These are phyloP conservation scores for Symphodus melops DNA, from an alignment of 2,113 vertebrate genomes.

Conservation along the genomic window DNA sequence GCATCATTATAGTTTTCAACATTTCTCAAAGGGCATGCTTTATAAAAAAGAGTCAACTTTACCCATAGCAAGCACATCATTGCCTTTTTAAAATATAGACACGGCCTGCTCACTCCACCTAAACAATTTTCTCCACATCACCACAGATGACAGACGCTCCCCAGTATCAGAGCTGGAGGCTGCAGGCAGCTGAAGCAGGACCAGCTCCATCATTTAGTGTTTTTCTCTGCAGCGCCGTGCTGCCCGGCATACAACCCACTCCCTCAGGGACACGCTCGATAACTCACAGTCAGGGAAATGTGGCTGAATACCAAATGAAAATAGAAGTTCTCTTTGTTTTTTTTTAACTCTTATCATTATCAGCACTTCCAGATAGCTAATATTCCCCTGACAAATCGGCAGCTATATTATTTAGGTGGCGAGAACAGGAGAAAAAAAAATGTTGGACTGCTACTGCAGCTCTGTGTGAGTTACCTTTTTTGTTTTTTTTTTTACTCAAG, in stretches of 20 bases:
- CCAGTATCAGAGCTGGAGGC: conserved; percentile 57
- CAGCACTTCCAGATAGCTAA: conserved; percentile 58
- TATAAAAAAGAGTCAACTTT: too few species aligned
- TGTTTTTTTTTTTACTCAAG: background rate
- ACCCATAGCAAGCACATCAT: conserved; percentile 4
- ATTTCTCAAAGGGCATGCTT: too few species aligned
- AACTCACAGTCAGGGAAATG: conserved; percentile 65
- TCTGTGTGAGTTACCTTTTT: conserved; percentile 59
- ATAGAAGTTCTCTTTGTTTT: conserved; percentile 73
- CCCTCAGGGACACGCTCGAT: conserved; percentile 73
- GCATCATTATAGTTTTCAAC: too few species aligned
- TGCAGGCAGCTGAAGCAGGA: conserved; percentile 49
- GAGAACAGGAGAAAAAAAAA: conserved; percentile 32
- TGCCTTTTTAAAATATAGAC: conserved; percentile 17
- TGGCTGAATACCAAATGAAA: conserved; percentile 73
- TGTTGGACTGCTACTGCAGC: conserved; percentile 29
- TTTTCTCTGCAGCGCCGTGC: conserved; percentile 64
- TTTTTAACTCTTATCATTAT: conserved; percentile 77
- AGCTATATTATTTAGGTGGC: conserved; percentile 57
- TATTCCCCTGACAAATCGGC: conserved; percentile 50
- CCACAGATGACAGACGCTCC: conserved; percentile 67
- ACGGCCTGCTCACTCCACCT: conserved; percentile 21
- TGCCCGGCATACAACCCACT: conserved; percentile 67
- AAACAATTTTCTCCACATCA: conserved; percentile 44
- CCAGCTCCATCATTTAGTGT: conserved; percentile 64